Base-by-base conservation (phyloP, 2,888 invertebrate species). In the Deilephila porcellus region DNA sequence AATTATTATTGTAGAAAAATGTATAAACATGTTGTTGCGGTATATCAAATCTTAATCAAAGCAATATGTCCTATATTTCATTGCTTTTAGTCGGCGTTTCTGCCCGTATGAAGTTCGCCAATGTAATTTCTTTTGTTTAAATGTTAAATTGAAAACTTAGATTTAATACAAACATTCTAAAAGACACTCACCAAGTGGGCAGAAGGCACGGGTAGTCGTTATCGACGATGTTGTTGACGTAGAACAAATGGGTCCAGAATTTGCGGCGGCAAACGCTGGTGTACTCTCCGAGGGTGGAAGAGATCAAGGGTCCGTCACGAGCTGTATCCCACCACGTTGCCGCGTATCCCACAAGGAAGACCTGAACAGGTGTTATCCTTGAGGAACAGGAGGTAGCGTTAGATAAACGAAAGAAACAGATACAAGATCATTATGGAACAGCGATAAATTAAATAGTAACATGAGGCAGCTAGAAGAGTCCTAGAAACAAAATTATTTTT, bases 201-300 rank as follows among this genome's bases (percentile, higher is more conserved):
- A 4, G 0, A 17, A 84, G 56, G 34, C 83, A 84, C 17, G 29
- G 60, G 4, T 80, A 72, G 6, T 56, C 53, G 11, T 56, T 6
- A 4, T 83, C 80, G 29, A 84, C 73, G 0, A 83, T 71, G 63
- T 83, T 84, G 74, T 81, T 81, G 8, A 79, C 0, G 34, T 71
- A 81, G 62, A 84, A 78, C 0, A 75, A 73, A 37, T 84, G 82
- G 0, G 74, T 71, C 83, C 83, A 84, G 72, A 83, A 83, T 70
- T 83, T 84, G 6, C 62, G 60, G 19, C 71, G 74, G 37, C 83
- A 84, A 11, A 74, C 71, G 3, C 67, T 70, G 34, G 74, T 76
- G 45, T 81, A 74, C 19, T 72, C 60, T 32, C 77, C 82, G n/a
- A 84, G 76, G 2, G 76, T 74, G 5, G 76, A 62, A 1, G 78